Conservation (phyloP, 2,888 invertebrate species). For the Meiosimyza platycephala region DNA sequence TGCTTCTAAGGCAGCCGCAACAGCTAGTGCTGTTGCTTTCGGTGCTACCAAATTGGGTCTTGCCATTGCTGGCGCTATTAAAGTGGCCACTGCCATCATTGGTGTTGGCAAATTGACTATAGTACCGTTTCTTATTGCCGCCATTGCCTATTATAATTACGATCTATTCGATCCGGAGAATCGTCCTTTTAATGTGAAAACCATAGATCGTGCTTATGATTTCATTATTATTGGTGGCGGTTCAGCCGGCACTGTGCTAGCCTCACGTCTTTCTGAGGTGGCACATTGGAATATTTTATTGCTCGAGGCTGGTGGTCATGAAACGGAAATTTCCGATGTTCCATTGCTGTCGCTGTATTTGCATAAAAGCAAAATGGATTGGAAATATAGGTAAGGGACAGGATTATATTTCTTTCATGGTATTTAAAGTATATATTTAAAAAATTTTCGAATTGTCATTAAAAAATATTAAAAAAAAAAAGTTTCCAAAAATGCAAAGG, state of each 20-base stretch:
- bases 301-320: constrained; percentile 88
- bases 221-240: constrained; percentile 87
- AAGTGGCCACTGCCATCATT: constrained; percentile 76
- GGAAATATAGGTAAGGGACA: constrained; percentile 81
- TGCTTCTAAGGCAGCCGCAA: constrained; percentile 59
- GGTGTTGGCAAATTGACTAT: constrained; percentile 80
- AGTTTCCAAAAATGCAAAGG: not conserved
- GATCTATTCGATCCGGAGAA: constrained; percentile 88
- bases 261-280: constrained; percentile 82
- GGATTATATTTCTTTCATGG: not conserved
- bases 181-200: constrained; percentile 77
- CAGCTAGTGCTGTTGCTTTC: constrained; percentile 66
- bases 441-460: not conserved
- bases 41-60: constrained; percentile 64
- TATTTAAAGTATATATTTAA: not conserved
- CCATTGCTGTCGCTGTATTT: constrained; percentile 87
- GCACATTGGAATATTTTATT: constrained; percentile 83
- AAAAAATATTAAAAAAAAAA: constrained; percentile 14
- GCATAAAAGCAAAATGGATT: constrained; percentile 90
- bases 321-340: constrained; percentile 88
- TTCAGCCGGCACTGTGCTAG: constrained; percentile 86
- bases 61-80: constrained; percentile 74
- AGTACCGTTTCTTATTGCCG: constrained; percentile 79
- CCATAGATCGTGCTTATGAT: constrained; percentile 79
- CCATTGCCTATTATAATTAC: constrained; percentile 85